Evolutionary conservation across 2,113 vertebrate species (phyloP).

Genomic region (Anthoscopus minutus): DNA sequence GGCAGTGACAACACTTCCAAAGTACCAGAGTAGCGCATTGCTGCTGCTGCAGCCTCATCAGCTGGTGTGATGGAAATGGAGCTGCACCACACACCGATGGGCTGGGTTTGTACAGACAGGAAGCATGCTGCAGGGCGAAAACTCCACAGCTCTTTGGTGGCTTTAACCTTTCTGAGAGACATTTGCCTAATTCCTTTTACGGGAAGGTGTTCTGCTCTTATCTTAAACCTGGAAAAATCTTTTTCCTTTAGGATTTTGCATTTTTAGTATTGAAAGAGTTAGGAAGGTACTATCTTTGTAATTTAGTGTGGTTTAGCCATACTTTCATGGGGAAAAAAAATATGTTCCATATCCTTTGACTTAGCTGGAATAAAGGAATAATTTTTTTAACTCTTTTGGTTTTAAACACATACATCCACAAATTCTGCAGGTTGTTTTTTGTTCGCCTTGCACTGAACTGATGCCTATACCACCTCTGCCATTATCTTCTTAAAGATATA

Average conservation of each 20-base stretch:
- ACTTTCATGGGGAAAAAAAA: neutral
- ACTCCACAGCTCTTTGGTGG: neutral
- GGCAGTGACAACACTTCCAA: neutral
- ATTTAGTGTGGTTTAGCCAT: constrained; percentile 13
- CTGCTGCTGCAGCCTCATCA: neutral
- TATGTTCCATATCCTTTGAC: neutral
- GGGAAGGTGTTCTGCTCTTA: neutral
- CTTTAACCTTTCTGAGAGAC: neutral
- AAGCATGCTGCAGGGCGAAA: neutral
- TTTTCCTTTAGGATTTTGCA: neutral
- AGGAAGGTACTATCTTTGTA: neutral
- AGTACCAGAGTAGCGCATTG: neutral
- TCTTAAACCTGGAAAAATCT: neutral
- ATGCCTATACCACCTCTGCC: neutral
- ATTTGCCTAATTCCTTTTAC: neutral
- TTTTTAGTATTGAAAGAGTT: neutral
- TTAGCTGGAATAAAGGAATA: neutral
- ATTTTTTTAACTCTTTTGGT: rapidly evolving
- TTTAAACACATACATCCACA: neutral
- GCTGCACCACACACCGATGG: neutral
- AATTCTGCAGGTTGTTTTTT: too few species aligned
- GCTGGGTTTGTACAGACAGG: neutral
- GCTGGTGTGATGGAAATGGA: rapidly evolving
- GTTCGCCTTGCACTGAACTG: neutral
- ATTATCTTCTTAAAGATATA: neutral